Base-by-base conservation (phyloP, 1,140 invertebrate genomes). In the Stenopsyche tienmushanensis region DNA sequence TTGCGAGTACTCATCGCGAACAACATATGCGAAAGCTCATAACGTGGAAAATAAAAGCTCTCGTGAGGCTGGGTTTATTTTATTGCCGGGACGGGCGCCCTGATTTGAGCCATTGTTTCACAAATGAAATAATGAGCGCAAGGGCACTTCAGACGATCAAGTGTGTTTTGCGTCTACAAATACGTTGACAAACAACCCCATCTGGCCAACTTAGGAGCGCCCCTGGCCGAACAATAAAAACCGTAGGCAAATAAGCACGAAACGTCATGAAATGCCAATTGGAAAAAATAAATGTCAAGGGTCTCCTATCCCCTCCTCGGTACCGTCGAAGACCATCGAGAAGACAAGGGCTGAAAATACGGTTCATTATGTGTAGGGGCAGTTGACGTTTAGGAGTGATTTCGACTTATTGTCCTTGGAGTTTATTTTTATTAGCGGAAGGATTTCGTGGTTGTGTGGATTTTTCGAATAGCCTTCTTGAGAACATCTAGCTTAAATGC, bases 191-290 rank as follows among this genome's bases (percentile, higher is more conserved):
- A 49, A 39, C 53, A 63, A 18, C 47, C 60, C 60, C 60, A 52
- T 63, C 49, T 63, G 47, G 49, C 29, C 54, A 39, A 23, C 23
- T 9, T n/a, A 26, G 8, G 29, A 7, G 13, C 13, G 5, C 29
- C 29, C 29, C 29, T 34, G 29, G 29, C 29, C 29, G 25, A 20
- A 53, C 20, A 53, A 26, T 24, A 53, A 53, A 9, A 53, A 9
- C 20, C 25, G 20, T 20, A 53, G 7, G 50, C 50, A 21, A 24
- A 47, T 53, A 24, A 53, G 50, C 25, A 49, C 20, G 45, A 50
- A 41, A 17, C 58, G 65, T 55, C 58, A 62, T 66, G 65, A 66
- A 66, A 66, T 66, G 65, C 58, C 65, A 66, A 62, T 66, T 66
- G 18, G 25, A 65, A 62, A 66, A 47, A 47, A 65, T n/a, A 62